Base-by-base conservation (phyloP, 2,797 vertebrate genomes). In the Ispidina picta region DNA sequence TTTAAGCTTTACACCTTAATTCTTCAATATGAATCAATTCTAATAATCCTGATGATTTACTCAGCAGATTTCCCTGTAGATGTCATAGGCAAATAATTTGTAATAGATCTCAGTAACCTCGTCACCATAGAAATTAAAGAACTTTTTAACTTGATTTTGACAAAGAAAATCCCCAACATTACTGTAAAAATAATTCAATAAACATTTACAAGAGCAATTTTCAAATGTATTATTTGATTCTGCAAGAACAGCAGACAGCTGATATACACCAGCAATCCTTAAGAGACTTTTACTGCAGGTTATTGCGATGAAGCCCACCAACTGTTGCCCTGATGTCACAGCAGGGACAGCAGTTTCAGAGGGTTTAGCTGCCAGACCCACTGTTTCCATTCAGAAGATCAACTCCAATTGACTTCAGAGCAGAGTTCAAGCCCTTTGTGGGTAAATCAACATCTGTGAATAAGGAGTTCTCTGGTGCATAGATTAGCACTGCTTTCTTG, bases 391-490 rank as follows among this genome's bases (percentile, higher is more conserved):
- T 89, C 71, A 82, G 14, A 63, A 68, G 28, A 81, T 66, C 69
- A 92, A 90, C 71, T 86, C 52, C n/a, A 70, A 21, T 37, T 71
- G 60, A 79, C 80, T 92, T 83, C 26, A 73, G 46, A 60, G 25
- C 28, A 90, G 83, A 78, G 77, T 91, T 91, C 83, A 82, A 76
- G 83, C 81, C 70, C 43, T 91, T 55, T 80, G 9, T 77, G 44
- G 16, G 20, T 66, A 86, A 90, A 84, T 88, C 80, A 55, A 18
- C 12, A 65, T 5, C 46, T 6, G 1, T 44, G 31, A 33, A 26
- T 83, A 88, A 88, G 70, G 60, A 93, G 23, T 8, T 64, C 58
- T 68, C 48, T 83, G 60, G 74, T 78, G 15, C 43, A 43, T 83
- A 92, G 62, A 77, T 94, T 80, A 95, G 4, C 37, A 18, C 17